Evolutionary conservation across 2,888 invertebrate species (phyloP).

Genomic region (Nudaria mundana): DNA sequence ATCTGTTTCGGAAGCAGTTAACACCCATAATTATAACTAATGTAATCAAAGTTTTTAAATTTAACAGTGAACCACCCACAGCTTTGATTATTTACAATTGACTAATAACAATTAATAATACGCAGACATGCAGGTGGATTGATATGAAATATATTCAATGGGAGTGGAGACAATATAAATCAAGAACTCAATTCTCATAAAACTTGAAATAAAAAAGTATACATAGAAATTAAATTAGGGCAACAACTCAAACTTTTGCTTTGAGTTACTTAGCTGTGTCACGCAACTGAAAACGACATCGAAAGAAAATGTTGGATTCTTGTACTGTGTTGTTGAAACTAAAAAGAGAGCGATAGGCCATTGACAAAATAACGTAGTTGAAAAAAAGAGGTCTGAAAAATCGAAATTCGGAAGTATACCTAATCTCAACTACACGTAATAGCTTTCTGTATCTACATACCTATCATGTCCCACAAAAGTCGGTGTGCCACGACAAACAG

Average conservation of each 20-base stretch:
- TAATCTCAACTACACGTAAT: constrained; percentile 38
- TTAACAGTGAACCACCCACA: too few relatives aligned
- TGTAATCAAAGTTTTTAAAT: too few relatives aligned
- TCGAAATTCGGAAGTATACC: constrained; percentile 21
- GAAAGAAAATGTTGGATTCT: constrained; percentile 54
- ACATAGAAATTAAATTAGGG: constrained; percentile 68
- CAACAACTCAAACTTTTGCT: constrained; percentile 65
- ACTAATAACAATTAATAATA: constrained; percentile 9
- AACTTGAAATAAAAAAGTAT: constrained; percentile 59
- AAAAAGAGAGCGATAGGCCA: constrained; percentile 18
- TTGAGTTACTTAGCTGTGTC: constrained; percentile 66
- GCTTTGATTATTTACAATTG: too few relatives aligned
- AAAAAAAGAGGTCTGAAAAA: constrained; percentile 6
- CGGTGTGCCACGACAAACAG: constrained; percentile 56
- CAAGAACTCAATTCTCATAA: constrained; percentile 59
- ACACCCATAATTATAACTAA: too few relatives aligned
- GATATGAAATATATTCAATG: constrained; percentile 18
- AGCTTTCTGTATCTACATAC: constrained; percentile 40
- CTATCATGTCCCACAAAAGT: constrained; percentile 49
- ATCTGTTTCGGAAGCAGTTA: too few relatives aligned
- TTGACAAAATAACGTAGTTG: too few relatives aligned
- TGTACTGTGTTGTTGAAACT: constrained; percentile 45
- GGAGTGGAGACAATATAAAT: constrained; percentile 46
- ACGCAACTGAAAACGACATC: constrained; percentile 65
- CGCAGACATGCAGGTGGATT: constrained; percentile 16